phyloP scores from a whole-genome alignment of 2,797 vertebrate species.

The Chelmon rostratus region DNA sequence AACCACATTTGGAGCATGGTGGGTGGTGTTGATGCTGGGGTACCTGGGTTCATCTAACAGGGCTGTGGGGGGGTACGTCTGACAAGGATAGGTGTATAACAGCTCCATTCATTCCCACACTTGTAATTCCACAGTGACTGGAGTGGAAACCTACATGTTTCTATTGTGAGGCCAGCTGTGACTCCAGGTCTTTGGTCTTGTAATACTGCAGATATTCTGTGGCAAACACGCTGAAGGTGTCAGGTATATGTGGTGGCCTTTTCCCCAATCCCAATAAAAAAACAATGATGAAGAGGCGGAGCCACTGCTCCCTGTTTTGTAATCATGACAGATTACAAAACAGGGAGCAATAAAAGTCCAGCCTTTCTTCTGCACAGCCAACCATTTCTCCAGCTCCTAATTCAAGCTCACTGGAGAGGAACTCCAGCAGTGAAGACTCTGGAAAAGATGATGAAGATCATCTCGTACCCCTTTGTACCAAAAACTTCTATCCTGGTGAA shows the following conservation, averaged over 20 bases:
- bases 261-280: conserved; percentile 27
- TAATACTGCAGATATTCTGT: conserved; percentile 38
- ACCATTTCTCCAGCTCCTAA: conserved; percentile 45
- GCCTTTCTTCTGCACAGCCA: conserved; percentile 9
- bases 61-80: no score
- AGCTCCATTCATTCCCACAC: conserved; percentile 11
- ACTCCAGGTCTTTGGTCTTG: conserved; percentile 18
- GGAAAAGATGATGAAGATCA: conserved; percentile 16
- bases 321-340: conserved; percentile 73
- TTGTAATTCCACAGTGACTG: conserved; percentile 20
- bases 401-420: conserved; percentile 10
- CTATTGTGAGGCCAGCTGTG: conserved; percentile 41
- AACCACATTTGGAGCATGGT: neutral
- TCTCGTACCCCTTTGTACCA: conserved; percentile 12
- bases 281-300: conserved; percentile 54
- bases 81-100: neutral
- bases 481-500: conserved; percentile 21
- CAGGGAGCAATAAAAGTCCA: conserved; percentile 58
- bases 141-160: conserved; percentile 43
- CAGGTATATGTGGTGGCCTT: conserved; percentile 25
- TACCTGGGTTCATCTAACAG: neutral
- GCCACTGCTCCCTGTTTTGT: no score
- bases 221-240: conserved; percentile 25
- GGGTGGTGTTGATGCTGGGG: neutral
- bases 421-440: conserved; percentile 27